Evolutionary conservation across 1,140 invertebrate genomes (phyloP), one percentile per base, ranked within the genome.

Genomic region (Plodia interpunctella): DNA sequence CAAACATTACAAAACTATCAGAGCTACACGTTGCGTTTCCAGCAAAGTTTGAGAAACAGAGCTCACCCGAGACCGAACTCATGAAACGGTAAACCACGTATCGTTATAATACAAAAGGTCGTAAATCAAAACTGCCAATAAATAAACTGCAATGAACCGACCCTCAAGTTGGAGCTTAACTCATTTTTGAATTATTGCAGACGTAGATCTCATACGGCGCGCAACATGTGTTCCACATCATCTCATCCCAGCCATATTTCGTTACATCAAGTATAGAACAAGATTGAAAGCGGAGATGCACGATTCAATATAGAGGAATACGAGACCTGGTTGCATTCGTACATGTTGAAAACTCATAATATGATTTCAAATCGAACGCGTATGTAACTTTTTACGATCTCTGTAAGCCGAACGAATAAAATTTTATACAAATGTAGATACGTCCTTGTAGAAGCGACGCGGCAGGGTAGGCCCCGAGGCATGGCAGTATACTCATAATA

Each of bases 101-200:
- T 56, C 52, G 54, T 53, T 51, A 62, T 38, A 57, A 35, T 64
- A 74, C 60, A 70, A 72, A 65, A 64, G 70, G 58, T 61, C 66
- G 57, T 74, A 77, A 80, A 77, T 74, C 72, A 77, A 66, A 67
- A 74, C 59, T 68, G 62, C 62, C 71, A 68, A 80, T 80, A 81
- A 73, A 76, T 80, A 72, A 78, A 62, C 65, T 76, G 68, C 72
- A 71, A 82, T 81, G 82, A 79, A 80, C 72, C 70, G 75, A 80
- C 69, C 66, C 65, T 83, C 74, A 80, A 75, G 68, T 59, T 60
- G 63, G 59, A 65, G 63, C 69, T 83, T 72, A 77, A 76, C 75
- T 85, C 76, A 75, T 83, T 82, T 81, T 83, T 78, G 74, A 83
- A 78, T 84, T 84, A 84, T 84, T 83, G 76, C 66, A 77, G 68